Percentiles rank a stretch among this genome's conserved stretches.
These are phyloP conservation scores for Pterois miles DNA, from an alignment of 2,797 vertebrate genomes.

Conservation along the genomic window DNA sequence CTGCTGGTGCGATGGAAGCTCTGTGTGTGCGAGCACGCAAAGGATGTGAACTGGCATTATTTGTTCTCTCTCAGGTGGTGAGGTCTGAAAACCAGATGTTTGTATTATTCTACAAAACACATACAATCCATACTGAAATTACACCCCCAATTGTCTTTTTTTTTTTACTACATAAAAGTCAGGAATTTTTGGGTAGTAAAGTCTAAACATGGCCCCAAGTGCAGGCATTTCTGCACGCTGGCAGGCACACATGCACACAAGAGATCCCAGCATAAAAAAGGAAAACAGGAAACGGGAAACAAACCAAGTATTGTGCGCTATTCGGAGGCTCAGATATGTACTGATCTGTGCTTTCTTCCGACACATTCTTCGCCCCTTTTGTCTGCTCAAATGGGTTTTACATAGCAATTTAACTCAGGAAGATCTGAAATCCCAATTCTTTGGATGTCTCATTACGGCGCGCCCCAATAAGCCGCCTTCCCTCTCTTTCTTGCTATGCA, in stretches of 20 bases:
- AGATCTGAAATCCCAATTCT: slow-evolving; percentile 70
- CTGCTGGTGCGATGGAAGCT: slow-evolving; percentile 5
- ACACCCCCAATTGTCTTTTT: background rate
- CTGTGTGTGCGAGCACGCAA: background rate
- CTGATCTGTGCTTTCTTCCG: slow-evolving; percentile 34
- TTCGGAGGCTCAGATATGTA: slow-evolving; percentile 16
- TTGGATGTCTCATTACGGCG: slow-evolving; percentile 63
- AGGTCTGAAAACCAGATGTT: slow-evolving; percentile 26
- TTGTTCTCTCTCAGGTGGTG: slow-evolving; percentile 22
- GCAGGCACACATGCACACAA: background rate
- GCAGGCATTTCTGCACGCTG: background rate
- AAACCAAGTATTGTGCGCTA: slow-evolving; percentile 1
- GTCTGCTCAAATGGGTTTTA: slow-evolving; percentile 69
- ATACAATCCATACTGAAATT: background rate
- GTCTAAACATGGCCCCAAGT: slow-evolving; percentile 5
- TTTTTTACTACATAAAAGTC: background rate
- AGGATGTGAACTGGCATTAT: background rate
- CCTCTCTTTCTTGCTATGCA: slow-evolving; percentile 53
- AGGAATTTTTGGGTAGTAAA: background rate
- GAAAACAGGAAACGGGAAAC: background rate
- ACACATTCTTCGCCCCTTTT: slow-evolving; percentile 57
- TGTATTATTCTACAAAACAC: background rate
- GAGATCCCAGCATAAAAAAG: slow-evolving; percentile 11
- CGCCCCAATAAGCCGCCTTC: slow-evolving; percentile 68
- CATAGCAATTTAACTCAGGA: slow-evolving; percentile 64